Evolutionary conservation across 2,888 invertebrate species (phyloP).

Genomic region (Hyposoter didymator): DNA sequence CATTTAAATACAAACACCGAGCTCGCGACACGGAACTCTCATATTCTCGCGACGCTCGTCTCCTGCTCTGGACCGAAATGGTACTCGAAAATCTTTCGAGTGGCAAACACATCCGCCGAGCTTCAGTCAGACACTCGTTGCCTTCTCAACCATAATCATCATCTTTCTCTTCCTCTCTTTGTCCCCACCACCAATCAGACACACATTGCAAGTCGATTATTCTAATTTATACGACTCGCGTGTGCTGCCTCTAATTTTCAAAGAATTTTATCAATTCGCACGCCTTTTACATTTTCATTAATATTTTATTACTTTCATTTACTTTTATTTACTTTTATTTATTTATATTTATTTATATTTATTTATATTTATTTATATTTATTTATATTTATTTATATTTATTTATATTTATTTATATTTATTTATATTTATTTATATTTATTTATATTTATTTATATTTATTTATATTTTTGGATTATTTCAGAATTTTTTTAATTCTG

Average conservation of each 20-base stretch:
- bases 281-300: constrained; percentile 3
- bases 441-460: too few species aligned
- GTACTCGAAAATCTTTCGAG: constrained; percentile 48
- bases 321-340: too few species aligned
- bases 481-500: too few species aligned
- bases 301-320: too few species aligned
- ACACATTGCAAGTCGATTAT: constrained; percentile 44
- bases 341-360: too few species aligned
- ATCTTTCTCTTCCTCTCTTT: constrained; percentile 7
- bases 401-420: too few species aligned
- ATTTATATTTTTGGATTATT: too few species aligned
- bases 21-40: constrained; percentile 43
- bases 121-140: constrained; percentile 34
- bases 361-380: too few species aligned
- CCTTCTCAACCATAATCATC: constrained; percentile 27
- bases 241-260: constrained; percentile 29
- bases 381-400: too few species aligned
- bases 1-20: constrained; percentile 78
- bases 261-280: constrained; percentile 43
- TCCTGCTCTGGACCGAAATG: constrained; percentile 35
- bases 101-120: background rate
- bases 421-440: too few species aligned
- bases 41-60: background rate
- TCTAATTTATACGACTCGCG: constrained; percentile 55
- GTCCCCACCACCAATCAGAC: background rate